Percentiles rank a stretch among this genome's conserved stretches.
Evolutionary conservation across 2,888 invertebrate genomes (phyloP).

Genomic region (Tenodera sinensis): DNA sequence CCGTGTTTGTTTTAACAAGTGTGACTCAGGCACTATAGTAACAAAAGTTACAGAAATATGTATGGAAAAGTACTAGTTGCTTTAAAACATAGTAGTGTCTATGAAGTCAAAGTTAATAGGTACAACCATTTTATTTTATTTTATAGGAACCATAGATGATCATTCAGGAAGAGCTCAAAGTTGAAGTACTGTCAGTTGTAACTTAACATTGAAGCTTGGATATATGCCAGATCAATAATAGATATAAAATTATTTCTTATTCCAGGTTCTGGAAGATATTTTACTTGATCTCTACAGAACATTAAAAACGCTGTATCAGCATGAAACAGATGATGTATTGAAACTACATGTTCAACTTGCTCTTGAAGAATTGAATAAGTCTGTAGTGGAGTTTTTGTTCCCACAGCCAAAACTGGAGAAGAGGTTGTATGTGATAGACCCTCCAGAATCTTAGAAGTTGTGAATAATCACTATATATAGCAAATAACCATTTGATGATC

Average conservation of each 20-base stretch:
- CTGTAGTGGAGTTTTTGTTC: slow-evolving; percentile 60
- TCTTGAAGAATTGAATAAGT: slow-evolving; percentile 69
- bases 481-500: not conserved
- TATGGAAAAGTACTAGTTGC: no score
- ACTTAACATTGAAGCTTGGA: not conserved
- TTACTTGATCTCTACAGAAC: slow-evolving; percentile 67
- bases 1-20: no score
- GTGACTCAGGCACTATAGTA: no score
- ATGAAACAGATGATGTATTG: slow-evolving; percentile 65
- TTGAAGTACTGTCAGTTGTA: not conserved
- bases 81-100: no score
- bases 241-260: slow-evolving; percentile 5
- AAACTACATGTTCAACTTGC: slow-evolving; percentile 73
- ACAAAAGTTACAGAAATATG: no score
- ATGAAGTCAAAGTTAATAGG: no score
- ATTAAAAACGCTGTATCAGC: slow-evolving; percentile 60
- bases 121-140: no score
- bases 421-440: slow-evolving; percentile 47
- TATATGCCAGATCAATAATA: not conserved
- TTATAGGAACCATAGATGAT: no score
- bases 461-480: not conserved
- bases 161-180: no score
- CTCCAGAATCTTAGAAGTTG: slow-evolving; percentile 12
- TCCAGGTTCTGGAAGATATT: slow-evolving; percentile 59
- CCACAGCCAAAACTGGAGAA: slow-evolving; percentile 57